Base-by-base conservation (phyloP, 1,140 invertebrate genomes). In the Ditylenchus dipsaci region DNA sequence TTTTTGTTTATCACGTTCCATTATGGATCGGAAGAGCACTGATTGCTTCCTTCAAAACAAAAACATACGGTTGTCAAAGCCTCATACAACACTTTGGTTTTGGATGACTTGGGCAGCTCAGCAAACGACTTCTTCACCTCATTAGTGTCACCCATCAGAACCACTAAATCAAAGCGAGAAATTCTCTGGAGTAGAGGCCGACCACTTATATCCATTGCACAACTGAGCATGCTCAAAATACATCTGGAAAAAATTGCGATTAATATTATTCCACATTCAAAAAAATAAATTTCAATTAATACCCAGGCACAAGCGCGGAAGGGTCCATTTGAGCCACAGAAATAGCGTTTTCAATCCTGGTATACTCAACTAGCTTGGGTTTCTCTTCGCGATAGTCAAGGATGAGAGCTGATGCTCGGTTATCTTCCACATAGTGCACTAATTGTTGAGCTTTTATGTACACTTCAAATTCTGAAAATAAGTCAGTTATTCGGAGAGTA, bases 371-470 rank as follows among this genome's bases (percentile, higher is more conserved):
- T 13, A 61, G n/a, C 29, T 61, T 61, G 8, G 19, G 17, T 21
- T 61, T 61, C 26, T 61, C 29, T 43, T 5, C n/a, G 3, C 59
- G 3, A 61, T 61, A 61, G 59, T 61, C 59, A 1, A 61, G 13
- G 3, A 61, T 30, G 59, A 61, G 59, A 29, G 29, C 59, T 30
- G 27, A 43, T 26, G 59, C 19, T 13, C 26, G 3, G 19, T 26
- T 8, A 8, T 61, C 3, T 27, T 61, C 29, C 19, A 30, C 59
- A 43, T 33, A 61, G 59, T 30, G 13, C 3, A 61, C 38, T 8
- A 61, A 19, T 61, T 61, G 29, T 43, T 21, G 19, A 19, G 59
- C n/a, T 29, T 61, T 61, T 7, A 61, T 61, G 38, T 61, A 56
- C 29, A 38, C 3, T 38, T 38, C 33, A 38, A 38, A 38, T 38